phyloP scores from a whole-genome alignment of 2,113 vertebrate genomes.

The Zootoca vivipara region DNA sequence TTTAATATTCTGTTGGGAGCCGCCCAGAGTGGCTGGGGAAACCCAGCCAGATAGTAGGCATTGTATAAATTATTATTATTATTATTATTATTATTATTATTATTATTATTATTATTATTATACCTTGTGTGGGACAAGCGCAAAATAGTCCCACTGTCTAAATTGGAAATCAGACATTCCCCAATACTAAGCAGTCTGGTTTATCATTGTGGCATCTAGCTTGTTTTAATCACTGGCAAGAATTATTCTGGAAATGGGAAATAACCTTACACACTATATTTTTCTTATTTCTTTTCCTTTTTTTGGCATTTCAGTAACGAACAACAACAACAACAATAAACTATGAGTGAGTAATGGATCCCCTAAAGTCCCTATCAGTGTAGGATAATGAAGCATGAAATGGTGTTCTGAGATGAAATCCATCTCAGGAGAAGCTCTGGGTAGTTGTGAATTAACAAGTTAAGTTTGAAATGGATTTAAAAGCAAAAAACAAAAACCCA shows the following conservation, averaged over 20 bases:
- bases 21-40: too few species aligned
- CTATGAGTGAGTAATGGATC: conserved; percentile 41
- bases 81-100: too few species aligned
- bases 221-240: neutral
- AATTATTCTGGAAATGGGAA: neutral
- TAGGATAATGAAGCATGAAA: conserved; percentile 70
- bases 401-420: conserved; percentile 61
- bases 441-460: conserved; percentile 55
- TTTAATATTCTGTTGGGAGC: too few species aligned
- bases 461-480: conserved; percentile 44
- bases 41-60: too few species aligned
- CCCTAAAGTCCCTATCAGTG: conserved; percentile 48
- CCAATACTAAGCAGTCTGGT: neutral
- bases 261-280: neutral
- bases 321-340: neutral
- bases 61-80: too few species aligned
- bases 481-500: conserved; percentile 1
- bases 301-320: neutral
- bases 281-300: neutral
- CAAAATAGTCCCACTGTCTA: neutral
- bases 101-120: neutral
- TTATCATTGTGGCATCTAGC: neutral
- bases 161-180: neutral
- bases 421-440: conserved; percentile 54
- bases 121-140: neutral